phyloP scores from a whole-genome alignment of 2,113 vertebrate genomes.

The Myotis brandtii region DNA sequence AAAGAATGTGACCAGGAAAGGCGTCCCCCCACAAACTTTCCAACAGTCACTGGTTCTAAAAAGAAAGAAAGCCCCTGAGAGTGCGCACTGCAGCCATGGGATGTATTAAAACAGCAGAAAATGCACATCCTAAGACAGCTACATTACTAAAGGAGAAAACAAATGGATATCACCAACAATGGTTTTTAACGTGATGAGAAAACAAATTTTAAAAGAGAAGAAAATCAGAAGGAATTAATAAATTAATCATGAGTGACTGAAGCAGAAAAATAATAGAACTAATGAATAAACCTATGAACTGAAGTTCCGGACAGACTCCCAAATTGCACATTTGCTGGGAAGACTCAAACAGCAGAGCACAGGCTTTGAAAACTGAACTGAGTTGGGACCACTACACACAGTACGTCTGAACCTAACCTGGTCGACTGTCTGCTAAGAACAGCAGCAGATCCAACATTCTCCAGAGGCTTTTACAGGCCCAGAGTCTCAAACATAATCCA shows the following conservation, averaged over 20 bases:
- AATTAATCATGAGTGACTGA: not conserved
- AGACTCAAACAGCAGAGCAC: not conserved
- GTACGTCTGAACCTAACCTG: not conserved
- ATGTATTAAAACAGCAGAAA: not conserved
- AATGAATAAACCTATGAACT: not conserved
- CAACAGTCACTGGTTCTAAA: not conserved
- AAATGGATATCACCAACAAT: not conserved
- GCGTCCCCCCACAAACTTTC: not conserved
- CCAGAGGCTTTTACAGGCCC: not conserved
- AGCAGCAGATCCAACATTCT: not conserved
- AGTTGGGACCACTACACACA: not conserved
- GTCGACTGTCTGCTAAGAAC: too few relatives aligned
- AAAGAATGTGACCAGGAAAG: not conserved
- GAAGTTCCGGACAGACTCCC: fast-evolving
- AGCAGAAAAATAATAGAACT: not conserved
- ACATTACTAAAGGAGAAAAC: not conserved
- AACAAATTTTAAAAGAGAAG: not conserved
- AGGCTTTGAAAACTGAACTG: not conserved
- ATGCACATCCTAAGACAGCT: not conserved
- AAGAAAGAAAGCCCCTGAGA: not conserved
- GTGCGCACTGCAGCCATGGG: not conserved
- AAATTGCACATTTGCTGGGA: not conserved
- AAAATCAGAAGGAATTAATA: not conserved
- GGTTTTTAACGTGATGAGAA: not conserved
- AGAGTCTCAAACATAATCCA: not conserved